These are phyloP conservation scores for Diorhabda elongata DNA, from an alignment of 1,140 invertebrate species.

Conservation along the genomic window DNA sequence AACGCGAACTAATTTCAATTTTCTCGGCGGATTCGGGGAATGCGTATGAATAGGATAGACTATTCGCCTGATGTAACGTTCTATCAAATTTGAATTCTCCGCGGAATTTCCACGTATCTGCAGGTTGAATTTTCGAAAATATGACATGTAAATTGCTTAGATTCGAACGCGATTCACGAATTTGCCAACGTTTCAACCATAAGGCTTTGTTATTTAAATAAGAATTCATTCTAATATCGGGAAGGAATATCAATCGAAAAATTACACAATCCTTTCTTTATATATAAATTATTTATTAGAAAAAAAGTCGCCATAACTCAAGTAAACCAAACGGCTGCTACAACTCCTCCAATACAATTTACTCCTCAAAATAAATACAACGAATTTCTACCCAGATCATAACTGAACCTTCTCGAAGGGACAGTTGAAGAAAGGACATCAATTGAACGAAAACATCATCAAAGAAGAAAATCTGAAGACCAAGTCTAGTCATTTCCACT, in stretches of 20 bases:
- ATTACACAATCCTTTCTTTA: too few relatives aligned
- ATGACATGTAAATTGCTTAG: slow-evolving; percentile 39
- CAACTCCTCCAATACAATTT: too few relatives aligned
- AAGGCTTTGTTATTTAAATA: slow-evolving; percentile 38
- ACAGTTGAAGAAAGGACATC: too few relatives aligned
- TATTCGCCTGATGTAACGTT: slow-evolving; percentile 14
- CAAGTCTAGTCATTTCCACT: too few relatives aligned
- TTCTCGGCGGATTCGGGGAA: not conserved
- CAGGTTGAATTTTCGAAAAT: slow-evolving; percentile 27
- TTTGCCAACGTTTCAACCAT: slow-evolving; percentile 25
- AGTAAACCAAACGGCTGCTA: too few relatives aligned
- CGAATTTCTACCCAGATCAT: too few relatives aligned
- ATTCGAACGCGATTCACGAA: slow-evolving; percentile 31
- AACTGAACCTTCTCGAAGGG: too few relatives aligned
- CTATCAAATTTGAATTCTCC: slow-evolving; percentile 27
- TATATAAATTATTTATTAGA: too few relatives aligned
- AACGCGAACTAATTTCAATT: not conserved
- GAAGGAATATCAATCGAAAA: not conserved
- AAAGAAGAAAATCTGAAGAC: too few relatives aligned
- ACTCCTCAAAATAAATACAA: too few relatives aligned
- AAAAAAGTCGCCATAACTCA: too few relatives aligned
- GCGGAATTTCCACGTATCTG: slow-evolving; percentile 22
- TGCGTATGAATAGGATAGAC: not conserved
- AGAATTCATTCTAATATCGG: slow-evolving; percentile 30
- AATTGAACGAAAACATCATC: too few relatives aligned